Base-by-base conservation (phyloP, 2,888 invertebrate genomes). In the Smittia aterrima region DNA sequence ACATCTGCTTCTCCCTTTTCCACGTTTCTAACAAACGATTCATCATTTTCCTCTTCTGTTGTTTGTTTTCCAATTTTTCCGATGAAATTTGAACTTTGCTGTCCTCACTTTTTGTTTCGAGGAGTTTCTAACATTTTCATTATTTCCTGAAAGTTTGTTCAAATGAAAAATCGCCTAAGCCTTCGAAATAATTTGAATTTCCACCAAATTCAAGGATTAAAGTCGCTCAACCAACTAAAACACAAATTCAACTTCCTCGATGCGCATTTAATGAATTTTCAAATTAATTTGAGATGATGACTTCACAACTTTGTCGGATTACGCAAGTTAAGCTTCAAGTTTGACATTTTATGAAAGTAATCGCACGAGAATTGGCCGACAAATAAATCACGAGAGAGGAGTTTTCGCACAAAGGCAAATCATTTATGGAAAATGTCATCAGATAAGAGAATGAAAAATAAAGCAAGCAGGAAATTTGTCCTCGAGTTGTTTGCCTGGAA, bases 341-440 rank as follows among this genome's bases (percentile, higher is more conserved):
- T 58, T 58, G 18, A 18, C 58, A 58, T 58, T 58, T 58, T 22
- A 58, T 58, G 32, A 32, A 32, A 32, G 9, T 32, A 32, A 32
- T 32, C 32, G 3, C 58, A 20, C 58, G 58, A 6, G 58, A 58
- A 58, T 58, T 20, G 4, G 58, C 1, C 58, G n/a, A 22, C 58
- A 22, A 58, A 58, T 58, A 58, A 58, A 58, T 58, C 58, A 58
- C 47, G 4, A 22, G 58, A 47, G 47, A 32, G 4, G 9, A 32
- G 32, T 32, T 32, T 32, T 9, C 32, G 32, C 32, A 32, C 32
- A 32, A 32, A 32, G 32, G 32, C 32, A 3, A 32, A 32, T 3
- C 32, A 32, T 32, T 18, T 22, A 20, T 58, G 22, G 58, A 18
- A 58, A 58, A 58, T 58, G 58, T 58, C 58, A 58, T 58, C 58